phyloP scores from a whole-genome alignment of 1,140 invertebrate genomes.

The Mycetomoellerius zeteki region DNA sequence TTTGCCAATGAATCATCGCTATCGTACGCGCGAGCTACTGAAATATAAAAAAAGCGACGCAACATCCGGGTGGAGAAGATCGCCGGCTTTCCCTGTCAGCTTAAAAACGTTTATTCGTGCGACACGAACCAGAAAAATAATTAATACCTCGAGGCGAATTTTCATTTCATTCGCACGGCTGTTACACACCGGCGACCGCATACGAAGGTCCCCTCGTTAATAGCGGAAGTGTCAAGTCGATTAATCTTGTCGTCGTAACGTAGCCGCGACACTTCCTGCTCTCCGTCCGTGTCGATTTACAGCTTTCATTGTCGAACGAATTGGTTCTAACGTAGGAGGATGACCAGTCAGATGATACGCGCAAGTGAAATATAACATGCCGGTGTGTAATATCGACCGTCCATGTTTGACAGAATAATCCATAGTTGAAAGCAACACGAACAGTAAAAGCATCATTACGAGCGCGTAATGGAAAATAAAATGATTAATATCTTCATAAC shows the following conservation, averaged over 20 bases:
- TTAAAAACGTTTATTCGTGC: conserved; percentile 1
- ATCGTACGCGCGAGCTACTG: conserved; percentile 14
- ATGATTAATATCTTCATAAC: neutral
- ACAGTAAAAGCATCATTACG: neutral
- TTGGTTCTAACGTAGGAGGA: conserved; percentile 55
- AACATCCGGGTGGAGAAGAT: conserved; percentile 10
- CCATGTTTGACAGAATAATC: conserved; percentile 17
- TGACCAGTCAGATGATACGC: conserved; percentile 21
- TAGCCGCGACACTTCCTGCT: conserved; percentile 49
- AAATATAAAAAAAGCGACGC: conserved; percentile 36
- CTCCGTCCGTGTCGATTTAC: conserved; percentile 51
- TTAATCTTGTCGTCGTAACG: conserved; percentile 60
- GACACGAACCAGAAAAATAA: conserved; percentile 40
- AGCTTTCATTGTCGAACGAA: conserved; percentile 57
- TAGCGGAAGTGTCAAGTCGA: conserved; percentile 64
- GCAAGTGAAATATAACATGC: conserved; percentile 38
- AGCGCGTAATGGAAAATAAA: conserved; percentile 1
- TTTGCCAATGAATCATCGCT: conserved; percentile 39
- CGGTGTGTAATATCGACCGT: neutral
- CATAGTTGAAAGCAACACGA: neutral
- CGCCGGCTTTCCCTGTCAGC: conserved; percentile 12
- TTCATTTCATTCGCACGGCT: conserved; percentile 63
- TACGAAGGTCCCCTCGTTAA: conserved; percentile 61
- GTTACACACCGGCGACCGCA: conserved; percentile 50
- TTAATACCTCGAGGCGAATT: conserved; percentile 45